These are phyloP conservation scores for Pimephales promelas DNA, from an alignment of 2,113 vertebrate species.

Conservation along the genomic window DNA sequence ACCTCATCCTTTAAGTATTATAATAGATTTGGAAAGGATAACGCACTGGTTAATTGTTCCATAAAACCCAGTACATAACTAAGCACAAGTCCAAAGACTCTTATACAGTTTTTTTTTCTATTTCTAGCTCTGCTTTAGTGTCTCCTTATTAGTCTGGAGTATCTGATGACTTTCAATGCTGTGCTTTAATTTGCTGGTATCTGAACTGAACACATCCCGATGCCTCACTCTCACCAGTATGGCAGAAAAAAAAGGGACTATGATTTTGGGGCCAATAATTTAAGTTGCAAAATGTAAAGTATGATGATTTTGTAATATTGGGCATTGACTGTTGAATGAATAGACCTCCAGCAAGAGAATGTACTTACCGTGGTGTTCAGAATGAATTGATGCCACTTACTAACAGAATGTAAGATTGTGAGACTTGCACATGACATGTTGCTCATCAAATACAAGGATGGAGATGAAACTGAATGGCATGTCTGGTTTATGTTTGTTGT, in stretches of 20 bases:
- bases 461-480: slow-evolving; percentile 48
- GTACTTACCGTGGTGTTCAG: slow-evolving; percentile 41
- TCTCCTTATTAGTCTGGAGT: slow-evolving; percentile 21
- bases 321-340: slow-evolving; percentile 48
- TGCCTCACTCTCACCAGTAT: background rate
- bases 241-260: background rate
- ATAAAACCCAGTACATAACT: slow-evolving; percentile 14
- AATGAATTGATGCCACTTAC: slow-evolving; percentile 37
- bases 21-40: background rate
- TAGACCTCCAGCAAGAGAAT: slow-evolving; percentile 41
- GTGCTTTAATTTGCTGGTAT: slow-evolving; percentile 39
- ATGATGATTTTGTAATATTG: slow-evolving; percentile 11
- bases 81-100: slow-evolving; percentile 20
- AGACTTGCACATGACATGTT: slow-evolving; percentile 66
- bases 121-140: slow-evolving; percentile 13
- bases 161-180: slow-evolving; percentile 33
- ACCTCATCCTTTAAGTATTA: background rate
- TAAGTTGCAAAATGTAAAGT: slow-evolving; percentile 21
- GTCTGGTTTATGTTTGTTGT: slow-evolving; percentile 1
- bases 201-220: slow-evolving; percentile 11
- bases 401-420: slow-evolving; percentile 59
- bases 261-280: slow-evolving; percentile 13
- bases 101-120: background rate
- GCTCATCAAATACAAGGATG: slow-evolving; percentile 69
- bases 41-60: background rate